phyloP scores from a whole-genome alignment of 1,140 invertebrate genomes.

The Condylostylus longicornis region DNA sequence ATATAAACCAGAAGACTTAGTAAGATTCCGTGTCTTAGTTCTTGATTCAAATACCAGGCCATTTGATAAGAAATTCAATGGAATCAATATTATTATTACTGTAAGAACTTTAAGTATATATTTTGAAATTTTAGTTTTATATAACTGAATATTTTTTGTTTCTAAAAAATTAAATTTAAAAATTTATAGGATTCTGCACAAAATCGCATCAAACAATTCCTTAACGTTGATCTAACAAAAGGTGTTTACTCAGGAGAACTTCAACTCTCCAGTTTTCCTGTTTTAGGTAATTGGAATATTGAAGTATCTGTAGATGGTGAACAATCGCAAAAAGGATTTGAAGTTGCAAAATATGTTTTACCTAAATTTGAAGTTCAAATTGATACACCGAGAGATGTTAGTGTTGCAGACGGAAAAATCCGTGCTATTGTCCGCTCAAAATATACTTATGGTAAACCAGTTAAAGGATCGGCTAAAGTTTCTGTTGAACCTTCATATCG shows the following conservation, averaged over 20 bases:
- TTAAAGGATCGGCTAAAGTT: conserved; percentile 56
- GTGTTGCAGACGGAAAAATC: conserved; percentile 62
- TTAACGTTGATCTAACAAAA: conserved; percentile 45
- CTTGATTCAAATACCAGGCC: conserved; percentile 59
- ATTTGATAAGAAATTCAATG: conserved; percentile 25
- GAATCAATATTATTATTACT: conserved; percentile 9
- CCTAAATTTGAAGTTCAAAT: conserved; percentile 84
- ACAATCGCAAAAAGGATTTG: conserved; percentile 22
- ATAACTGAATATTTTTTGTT: conserved; percentile 1
- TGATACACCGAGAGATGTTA: conserved; percentile 61
- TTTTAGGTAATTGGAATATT: conserved; percentile 86
- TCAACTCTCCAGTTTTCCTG: conserved; percentile 63
- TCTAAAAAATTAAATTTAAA: background rate
- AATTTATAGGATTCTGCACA: conserved; percentile 14
- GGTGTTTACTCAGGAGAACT: conserved; percentile 69
- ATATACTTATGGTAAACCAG: conserved; percentile 51
- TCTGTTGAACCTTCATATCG: conserved; percentile 37
- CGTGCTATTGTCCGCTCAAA: conserved; percentile 64
- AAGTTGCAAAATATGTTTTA: conserved; percentile 70
- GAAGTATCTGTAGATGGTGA: conserved; percentile 34
- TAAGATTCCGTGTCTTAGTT: conserved; percentile 73
- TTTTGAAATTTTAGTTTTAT: background rate
- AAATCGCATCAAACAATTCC: conserved; percentile 58
- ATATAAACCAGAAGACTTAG: conserved; percentile 74
- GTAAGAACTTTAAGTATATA: too few relatives aligned